Percentiles rank a stretch among this genome's conserved stretches.
Evolutionary conservation across 2,113 vertebrate species (phyloP).

Genomic region (Platichthys stellatus): DNA sequence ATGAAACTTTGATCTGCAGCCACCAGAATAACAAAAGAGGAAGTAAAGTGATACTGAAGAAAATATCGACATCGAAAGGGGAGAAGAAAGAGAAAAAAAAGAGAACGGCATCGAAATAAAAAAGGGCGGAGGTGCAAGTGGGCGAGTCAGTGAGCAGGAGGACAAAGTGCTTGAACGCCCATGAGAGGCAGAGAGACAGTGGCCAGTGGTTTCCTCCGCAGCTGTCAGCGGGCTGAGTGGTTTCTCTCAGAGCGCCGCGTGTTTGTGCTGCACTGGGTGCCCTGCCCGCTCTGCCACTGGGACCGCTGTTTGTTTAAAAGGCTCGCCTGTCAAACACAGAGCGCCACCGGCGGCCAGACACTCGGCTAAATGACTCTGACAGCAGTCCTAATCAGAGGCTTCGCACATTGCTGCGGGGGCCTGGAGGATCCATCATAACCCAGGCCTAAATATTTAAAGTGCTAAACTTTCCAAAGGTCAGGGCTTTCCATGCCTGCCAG

Average conservation of each 20-base stretch:
- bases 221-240: conserved; percentile 79
- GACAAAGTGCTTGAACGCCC: conserved; percentile 59
- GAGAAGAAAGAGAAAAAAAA: not conserved
- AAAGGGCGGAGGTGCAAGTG: conserved; percentile 7
- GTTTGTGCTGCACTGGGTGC: conserved; percentile 75
- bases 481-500: conserved; percentile 81
- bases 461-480: conserved; percentile 87
- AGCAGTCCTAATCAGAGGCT: conserved; percentile 84
- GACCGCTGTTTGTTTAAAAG: conserved; percentile 86
- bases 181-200: conserved; percentile 57
- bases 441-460: conserved; percentile 88
- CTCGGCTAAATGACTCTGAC: conserved; percentile 80
- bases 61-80: not conserved
- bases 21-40: conserved; percentile 17
- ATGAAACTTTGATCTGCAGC: conserved; percentile 40
- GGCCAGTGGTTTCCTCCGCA: conserved; percentile 73
- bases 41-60: conserved; percentile 10
- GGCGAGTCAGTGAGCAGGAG: conserved; percentile 44
- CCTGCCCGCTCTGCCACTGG: conserved; percentile 77
- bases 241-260: conserved; percentile 76
- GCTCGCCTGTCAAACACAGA: conserved; percentile 84
- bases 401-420: conserved; percentile 80
- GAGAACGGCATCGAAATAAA: conserved; percentile 18
- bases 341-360: conserved; percentile 74
- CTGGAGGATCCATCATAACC: conserved; percentile 85